These are phyloP conservation scores for Lasioglossum figueresi DNA, from an alignment of 2,888 invertebrate species.

Conservation along the genomic window DNA sequence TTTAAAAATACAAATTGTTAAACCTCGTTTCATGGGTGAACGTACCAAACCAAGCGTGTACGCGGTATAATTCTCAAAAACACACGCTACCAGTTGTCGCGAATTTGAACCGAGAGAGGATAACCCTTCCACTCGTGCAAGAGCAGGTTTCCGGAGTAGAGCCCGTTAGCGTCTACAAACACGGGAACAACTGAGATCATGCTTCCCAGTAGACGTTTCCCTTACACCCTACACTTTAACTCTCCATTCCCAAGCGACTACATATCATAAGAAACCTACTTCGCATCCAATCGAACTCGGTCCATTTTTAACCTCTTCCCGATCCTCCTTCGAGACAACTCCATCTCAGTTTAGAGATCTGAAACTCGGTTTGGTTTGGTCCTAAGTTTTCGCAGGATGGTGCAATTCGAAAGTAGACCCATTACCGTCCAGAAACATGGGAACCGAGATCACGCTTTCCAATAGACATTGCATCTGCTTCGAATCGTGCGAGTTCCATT, in stretches of 20 bases:
- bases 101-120: background rate
- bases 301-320: background rate
- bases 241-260: background rate
- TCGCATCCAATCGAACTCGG: background rate
- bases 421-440: background rate
- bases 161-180: background rate
- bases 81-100: background rate
- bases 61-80: background rate
- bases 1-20: too few species aligned
- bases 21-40: too few species aligned
- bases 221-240: background rate
- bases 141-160: background rate
- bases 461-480: background rate
- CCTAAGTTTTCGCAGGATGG: background rate
- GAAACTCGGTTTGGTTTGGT: background rate
- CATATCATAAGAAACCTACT: background rate
- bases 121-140: background rate
- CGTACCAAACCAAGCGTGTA: too few species aligned
- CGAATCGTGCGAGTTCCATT: background rate
- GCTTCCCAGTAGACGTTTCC: background rate
- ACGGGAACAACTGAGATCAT: background rate
- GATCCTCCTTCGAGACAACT: background rate
- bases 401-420: background rate
- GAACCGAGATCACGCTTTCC: background rate
- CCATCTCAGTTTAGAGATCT: background rate